Evolutionary conservation across 2,113 vertebrate genomes (phyloP).

Genomic region (Felis chaus): DNA sequence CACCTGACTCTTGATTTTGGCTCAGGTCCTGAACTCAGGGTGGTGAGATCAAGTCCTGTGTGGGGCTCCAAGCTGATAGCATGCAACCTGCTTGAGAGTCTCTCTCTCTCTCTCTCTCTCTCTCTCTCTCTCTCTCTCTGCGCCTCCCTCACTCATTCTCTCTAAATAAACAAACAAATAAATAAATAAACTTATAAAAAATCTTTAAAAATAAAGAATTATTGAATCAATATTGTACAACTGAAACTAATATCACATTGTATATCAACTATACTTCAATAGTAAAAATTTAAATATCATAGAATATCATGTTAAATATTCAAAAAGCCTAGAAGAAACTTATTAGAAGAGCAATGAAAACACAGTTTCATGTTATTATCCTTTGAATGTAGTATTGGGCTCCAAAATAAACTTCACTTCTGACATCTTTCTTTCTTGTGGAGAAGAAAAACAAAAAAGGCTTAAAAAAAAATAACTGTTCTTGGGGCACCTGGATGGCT

Average conservation of each 20-base stretch:
- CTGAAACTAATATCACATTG: not conserved
- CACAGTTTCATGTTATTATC: not conserved
- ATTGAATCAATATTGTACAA: not conserved
- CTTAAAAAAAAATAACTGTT: not conserved
- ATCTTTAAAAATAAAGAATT: not conserved
- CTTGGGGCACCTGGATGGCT: too few species aligned
- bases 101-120: too few species aligned
- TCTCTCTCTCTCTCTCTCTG: too few species aligned
- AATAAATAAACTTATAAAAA: too few species aligned
- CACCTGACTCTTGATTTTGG: too few species aligned
- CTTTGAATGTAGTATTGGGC: not conserved
- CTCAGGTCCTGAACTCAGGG: too few species aligned
- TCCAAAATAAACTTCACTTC: conserved; percentile 1
- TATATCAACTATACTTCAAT: not conserved
- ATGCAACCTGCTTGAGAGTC: too few species aligned
- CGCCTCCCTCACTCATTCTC: too few species aligned
- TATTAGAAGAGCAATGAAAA: not conserved
- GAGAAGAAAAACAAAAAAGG: not conserved
- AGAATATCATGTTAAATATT: not conserved
- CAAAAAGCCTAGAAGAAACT: not conserved
- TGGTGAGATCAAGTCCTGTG: too few species aligned
- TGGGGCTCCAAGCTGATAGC: too few species aligned
- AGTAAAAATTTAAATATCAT: not conserved
- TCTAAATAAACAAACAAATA: too few species aligned
- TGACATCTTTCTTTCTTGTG: not conserved